phyloP scores from a whole-genome alignment of 2,113 vertebrate species.

The Azemiops feae region DNA sequence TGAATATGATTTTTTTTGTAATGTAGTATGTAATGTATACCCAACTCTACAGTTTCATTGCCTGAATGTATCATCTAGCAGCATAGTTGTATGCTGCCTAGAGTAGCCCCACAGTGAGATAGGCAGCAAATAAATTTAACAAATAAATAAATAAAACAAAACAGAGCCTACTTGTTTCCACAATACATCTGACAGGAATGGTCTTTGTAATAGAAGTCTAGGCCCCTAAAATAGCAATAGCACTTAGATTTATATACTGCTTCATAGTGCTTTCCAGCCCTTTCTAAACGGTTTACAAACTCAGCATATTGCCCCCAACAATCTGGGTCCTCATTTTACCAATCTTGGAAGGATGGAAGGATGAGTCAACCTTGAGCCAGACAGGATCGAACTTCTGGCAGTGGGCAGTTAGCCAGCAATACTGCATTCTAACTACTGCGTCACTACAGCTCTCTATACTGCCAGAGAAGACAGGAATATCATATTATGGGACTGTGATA shows the following conservation, averaged over 20 bases:
- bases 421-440: not conserved
- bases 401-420: not conserved
- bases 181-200: not conserved
- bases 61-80: not conserved
- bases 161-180: not conserved
- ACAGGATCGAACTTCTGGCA: not conserved
- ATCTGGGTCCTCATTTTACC: not conserved
- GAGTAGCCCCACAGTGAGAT: not conserved
- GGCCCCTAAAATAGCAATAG: not conserved
- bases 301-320: not conserved
- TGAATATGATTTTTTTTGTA: too few species aligned
- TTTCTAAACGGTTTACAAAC: not conserved
- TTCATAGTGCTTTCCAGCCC: not conserved
- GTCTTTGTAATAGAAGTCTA: not conserved
- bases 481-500: not conserved
- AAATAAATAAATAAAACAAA: not conserved
- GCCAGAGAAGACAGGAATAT: not conserved
- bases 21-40: not conserved
- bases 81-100: not conserved
- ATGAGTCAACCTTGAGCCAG: not conserved
- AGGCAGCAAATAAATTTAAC: not conserved
- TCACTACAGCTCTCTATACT: not conserved
- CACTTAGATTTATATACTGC: too few species aligned
- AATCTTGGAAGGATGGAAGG: not conserved
- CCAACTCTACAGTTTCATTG: not conserved